Conservation (phyloP, 2,113 vertebrate genomes). For the Albula glossodonta region DNA sequence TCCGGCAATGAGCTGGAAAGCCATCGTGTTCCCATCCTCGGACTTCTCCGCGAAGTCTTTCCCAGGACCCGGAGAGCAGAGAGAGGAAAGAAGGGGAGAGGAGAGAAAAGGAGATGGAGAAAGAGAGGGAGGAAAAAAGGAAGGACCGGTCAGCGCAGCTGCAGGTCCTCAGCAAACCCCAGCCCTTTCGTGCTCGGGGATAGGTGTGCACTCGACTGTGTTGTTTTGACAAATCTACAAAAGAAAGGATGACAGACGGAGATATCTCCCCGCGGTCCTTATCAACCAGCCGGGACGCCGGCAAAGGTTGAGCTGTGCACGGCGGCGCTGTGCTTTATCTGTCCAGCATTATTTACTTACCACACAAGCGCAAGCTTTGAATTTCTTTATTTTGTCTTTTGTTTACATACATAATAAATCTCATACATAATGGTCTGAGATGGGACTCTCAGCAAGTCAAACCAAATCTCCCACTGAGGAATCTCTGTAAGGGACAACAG, state of each 20-base stretch:
- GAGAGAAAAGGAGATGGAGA: conserved; percentile 29
- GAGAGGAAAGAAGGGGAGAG: conserved; percentile 45
- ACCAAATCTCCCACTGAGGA: not conserved
- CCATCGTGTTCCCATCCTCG: conserved; percentile 82
- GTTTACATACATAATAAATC: not conserved
- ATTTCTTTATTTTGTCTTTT: conserved; percentile 9
- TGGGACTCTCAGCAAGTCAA: not conserved
- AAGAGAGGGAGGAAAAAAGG: conserved; percentile 21
- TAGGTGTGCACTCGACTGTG: not conserved
- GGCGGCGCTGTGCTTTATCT: conserved; percentile 42
- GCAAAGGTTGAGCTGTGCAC: conserved; percentile 37
- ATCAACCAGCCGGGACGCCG: conserved; percentile 48
- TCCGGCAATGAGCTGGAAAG: conserved; percentile 85
- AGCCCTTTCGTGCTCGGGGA: not conserved
- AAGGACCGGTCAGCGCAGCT: not conserved
- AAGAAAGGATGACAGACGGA: conserved; percentile 47
- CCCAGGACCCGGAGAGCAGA: conserved; percentile 79
- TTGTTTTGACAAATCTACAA: conserved; percentile 21
- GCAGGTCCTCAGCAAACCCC: not conserved
- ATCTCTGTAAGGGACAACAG: too few relatives aligned
- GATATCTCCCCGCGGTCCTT: conserved; percentile 36
- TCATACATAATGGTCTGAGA: not conserved
- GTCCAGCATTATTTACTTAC: conserved; percentile 14
- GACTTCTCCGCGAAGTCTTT: conserved; percentile 65
- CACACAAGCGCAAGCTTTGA: conserved; percentile 6